Percentiles rank a stretch among this genome's conserved stretches.
Conservation (phyloP, 2,888 invertebrate genomes). For the Steromphala cineraria region DNA sequence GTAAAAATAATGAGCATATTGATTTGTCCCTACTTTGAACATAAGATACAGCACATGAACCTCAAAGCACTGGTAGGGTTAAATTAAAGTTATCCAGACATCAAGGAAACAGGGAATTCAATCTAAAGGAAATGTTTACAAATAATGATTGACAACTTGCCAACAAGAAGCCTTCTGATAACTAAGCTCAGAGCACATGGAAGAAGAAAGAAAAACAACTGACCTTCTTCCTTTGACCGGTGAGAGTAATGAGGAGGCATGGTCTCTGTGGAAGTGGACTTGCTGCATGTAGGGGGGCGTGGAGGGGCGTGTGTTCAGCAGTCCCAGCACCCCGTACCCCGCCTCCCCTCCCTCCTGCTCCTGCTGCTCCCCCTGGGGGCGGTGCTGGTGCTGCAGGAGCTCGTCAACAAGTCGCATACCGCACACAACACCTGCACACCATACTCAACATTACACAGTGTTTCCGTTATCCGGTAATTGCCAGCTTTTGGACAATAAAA, state of each 20-base stretch:
- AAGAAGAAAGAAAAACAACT: background rate
- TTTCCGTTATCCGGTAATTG: no score
- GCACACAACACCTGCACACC: background rate
- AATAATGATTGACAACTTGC: background rate
- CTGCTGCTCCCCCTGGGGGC: background rate
- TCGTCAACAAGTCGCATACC: background rate
- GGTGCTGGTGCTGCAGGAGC: background rate
- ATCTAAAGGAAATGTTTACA: no score
- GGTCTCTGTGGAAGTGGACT: slow-evolving; percentile 55
- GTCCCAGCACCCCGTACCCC: slow-evolving; percentile 49
- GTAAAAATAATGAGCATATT: no score
- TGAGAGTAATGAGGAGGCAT: slow-evolving; percentile 49
- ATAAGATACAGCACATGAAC: no score
- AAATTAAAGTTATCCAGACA: no score
- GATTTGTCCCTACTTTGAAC: no score
- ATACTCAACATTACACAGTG: no score
- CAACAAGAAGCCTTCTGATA: background rate
- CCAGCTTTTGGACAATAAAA: no score
- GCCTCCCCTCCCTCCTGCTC: slow-evolving; percentile 26
- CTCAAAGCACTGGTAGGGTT: no score
- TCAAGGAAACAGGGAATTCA: no score
- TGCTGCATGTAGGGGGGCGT: slow-evolving; percentile 42
- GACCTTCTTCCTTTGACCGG: slow-evolving; percentile 47
- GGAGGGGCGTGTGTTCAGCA: slow-evolving; percentile 51
- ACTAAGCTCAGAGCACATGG: background rate